Conservation (phyloP, 2,797 vertebrate species). For the Mus caroli region DNA sequence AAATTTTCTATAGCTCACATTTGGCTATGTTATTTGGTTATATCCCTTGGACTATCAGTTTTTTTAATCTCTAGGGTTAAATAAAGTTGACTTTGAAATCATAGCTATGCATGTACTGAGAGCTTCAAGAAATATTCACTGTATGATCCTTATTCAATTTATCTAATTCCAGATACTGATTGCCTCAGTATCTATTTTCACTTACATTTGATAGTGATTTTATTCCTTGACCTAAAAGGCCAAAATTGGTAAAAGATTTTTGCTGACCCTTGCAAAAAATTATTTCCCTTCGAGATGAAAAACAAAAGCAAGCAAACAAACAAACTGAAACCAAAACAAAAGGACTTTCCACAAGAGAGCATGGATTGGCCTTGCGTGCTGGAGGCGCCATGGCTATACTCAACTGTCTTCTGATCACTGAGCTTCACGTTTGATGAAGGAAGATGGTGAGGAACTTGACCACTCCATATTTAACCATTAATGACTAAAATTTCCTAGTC, state of each 20-base stretch:
- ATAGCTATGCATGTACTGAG: not conserved
- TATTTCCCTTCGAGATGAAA: not conserved
- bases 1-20: conserved; percentile 14
- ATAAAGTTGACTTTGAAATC: conserved; percentile 32
- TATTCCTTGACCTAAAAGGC: not conserved
- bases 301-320: not conserved
- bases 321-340: not conserved
- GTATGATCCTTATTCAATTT: not conserved
- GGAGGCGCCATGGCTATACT: not conserved
- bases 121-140: conserved; percentile 7
- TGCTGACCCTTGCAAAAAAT: not conserved
- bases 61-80: conserved; percentile 32
- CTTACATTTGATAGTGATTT: conserved; percentile 43
- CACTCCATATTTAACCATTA: conserved; percentile 50
- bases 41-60: not conserved
- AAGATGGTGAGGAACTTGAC: conserved; percentile 17
- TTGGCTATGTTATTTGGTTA: conserved; percentile 5
- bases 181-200: not conserved
- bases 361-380: not conserved
- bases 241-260: conserved; percentile 43
- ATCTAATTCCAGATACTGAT: conserved; percentile 11
- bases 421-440: conserved; percentile 28
- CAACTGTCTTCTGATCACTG: not conserved
- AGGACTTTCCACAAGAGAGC: not conserved
- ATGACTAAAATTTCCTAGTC: conserved; percentile 69